phyloP scores from a whole-genome alignment of 2,797 vertebrate genomes.

The Rhinoraja longicauda region DNA sequence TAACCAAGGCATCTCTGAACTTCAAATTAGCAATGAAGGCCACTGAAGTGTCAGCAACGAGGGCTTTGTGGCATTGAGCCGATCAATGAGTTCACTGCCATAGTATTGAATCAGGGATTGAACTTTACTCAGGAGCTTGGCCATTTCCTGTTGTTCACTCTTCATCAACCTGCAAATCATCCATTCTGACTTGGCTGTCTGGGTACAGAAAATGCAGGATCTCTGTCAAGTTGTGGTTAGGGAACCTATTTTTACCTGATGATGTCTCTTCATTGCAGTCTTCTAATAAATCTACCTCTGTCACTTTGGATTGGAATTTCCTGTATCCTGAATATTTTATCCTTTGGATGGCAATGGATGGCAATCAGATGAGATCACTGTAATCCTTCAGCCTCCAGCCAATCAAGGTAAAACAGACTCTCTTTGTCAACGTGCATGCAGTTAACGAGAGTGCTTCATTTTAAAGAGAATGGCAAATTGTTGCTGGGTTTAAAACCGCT shows the following conservation, averaged over 20 bases:
- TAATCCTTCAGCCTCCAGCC: background rate
- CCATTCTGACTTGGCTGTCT: background rate
- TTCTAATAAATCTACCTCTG: slow-evolving; percentile 42
- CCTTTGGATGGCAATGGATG: slow-evolving; percentile 28
- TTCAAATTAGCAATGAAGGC: background rate
- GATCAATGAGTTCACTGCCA: background rate
- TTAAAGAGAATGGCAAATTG: background rate
- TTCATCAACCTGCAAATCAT: slow-evolving; percentile 14
- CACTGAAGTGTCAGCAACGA: background rate
- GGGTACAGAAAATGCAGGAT: background rate
- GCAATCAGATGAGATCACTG: background rate
- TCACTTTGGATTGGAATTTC: slow-evolving; percentile 53
- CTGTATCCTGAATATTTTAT: slow-evolving; percentile 49
- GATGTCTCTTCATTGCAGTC: background rate
- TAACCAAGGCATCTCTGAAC: background rate
- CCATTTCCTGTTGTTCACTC: slow-evolving; percentile 10
- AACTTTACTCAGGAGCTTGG: background rate
- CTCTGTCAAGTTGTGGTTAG: background rate
- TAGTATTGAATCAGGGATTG: no score
- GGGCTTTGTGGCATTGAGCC: background rate
- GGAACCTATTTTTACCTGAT: background rate
- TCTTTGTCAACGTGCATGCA: background rate
- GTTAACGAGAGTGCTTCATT: background rate
- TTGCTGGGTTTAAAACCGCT: background rate
- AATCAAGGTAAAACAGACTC: background rate